These are phyloP conservation scores for Idaea straminata DNA, from an alignment of 2,888 invertebrate species.

Conservation along the genomic window DNA sequence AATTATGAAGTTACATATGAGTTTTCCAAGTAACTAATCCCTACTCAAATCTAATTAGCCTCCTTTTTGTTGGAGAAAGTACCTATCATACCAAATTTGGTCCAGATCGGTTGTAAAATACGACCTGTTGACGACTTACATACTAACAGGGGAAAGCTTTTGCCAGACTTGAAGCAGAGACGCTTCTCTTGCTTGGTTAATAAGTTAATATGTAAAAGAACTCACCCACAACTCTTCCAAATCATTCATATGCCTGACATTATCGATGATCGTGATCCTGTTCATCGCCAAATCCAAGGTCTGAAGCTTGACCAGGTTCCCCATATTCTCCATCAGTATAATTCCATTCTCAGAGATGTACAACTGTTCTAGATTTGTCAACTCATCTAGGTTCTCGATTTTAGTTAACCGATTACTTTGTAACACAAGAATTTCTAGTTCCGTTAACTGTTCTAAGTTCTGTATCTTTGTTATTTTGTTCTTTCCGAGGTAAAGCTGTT, in stretches of 20 bases:
- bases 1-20: too few relatives aligned
- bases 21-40: too few relatives aligned
- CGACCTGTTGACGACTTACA: too few relatives aligned
- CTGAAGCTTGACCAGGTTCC: constrained; percentile 84
- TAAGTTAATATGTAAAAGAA: constrained; percentile 6
- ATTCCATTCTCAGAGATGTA: constrained; percentile 98
- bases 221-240: constrained; percentile 97
- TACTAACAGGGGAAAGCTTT: too few relatives aligned
- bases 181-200: too few relatives aligned
- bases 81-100: too few relatives aligned
- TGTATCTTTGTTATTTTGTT: constrained; percentile 95
- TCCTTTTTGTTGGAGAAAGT: too few relatives aligned
- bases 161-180: too few relatives aligned
- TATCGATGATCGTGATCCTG: constrained; percentile 88
- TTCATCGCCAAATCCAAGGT: constrained; percentile 96
- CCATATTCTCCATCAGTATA: constrained; percentile 87
- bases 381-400: constrained; percentile 90
- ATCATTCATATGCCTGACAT: constrained; percentile 86
- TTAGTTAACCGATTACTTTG: constrained; percentile 94
- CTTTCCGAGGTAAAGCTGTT: constrained; percentile 93
- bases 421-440: constrained; percentile 90
- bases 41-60: too few relatives aligned
- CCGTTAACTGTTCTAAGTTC: constrained; percentile 86
- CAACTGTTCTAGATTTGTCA: constrained; percentile 89
- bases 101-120: too few relatives aligned